A percentile compares a stretch with the other conserved stretches of the same genome.
These are phyloP conservation scores for Cheilosia grossa DNA, from an alignment of 2,888 invertebrate genomes.

Conservation along the genomic window DNA sequence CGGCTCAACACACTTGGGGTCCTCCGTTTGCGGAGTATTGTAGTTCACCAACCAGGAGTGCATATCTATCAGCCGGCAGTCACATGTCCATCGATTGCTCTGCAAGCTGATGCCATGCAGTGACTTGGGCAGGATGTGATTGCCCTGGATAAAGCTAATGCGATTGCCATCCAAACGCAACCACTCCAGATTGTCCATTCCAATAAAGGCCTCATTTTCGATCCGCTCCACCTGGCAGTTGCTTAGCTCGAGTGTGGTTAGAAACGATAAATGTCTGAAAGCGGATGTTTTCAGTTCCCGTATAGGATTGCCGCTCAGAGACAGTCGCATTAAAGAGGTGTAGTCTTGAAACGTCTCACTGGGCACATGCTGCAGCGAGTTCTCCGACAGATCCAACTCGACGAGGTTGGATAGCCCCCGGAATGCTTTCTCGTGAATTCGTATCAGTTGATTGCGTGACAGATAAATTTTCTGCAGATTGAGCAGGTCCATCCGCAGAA, in stretches of 20 bases:
- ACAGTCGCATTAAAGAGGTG: constrained; percentile 92
- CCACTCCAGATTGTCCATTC: constrained; percentile 92
- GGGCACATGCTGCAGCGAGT: constrained; percentile 90
- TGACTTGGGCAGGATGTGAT: constrained; percentile 89
- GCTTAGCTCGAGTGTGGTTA: constrained; percentile 92
- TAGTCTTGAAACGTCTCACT: constrained; percentile 91
- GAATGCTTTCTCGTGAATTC: constrained; percentile 92
- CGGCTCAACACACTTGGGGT: constrained; percentile 91
- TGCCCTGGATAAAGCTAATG: constrained; percentile 88
- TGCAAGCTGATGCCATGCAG: constrained; percentile 92
- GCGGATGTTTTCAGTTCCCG: constrained; percentile 88
- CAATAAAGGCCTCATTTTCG: constrained; percentile 91
- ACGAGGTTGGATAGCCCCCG: constrained; percentile 93
- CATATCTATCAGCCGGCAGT: constrained; percentile 91
- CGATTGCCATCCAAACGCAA: constrained; percentile 92
- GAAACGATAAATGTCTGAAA: constrained; percentile 89
- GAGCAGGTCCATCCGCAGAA: constrained; percentile 90
- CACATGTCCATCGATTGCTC: constrained; percentile 95
- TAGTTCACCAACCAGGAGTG: constrained; percentile 91
- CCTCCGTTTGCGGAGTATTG: constrained; percentile 90
- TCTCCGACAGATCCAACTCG: constrained; percentile 93
- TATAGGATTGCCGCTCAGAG: constrained; percentile 92
- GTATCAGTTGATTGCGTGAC: constrained; percentile 90
- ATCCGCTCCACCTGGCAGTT: constrained; percentile 91
- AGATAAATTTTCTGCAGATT: constrained; percentile 95